Evolutionary conservation across 1,140 invertebrate genomes (phyloP), one percentile per base, ranked within the genome.

Genomic region (Diachasmimorpha longicaudata): DNA sequence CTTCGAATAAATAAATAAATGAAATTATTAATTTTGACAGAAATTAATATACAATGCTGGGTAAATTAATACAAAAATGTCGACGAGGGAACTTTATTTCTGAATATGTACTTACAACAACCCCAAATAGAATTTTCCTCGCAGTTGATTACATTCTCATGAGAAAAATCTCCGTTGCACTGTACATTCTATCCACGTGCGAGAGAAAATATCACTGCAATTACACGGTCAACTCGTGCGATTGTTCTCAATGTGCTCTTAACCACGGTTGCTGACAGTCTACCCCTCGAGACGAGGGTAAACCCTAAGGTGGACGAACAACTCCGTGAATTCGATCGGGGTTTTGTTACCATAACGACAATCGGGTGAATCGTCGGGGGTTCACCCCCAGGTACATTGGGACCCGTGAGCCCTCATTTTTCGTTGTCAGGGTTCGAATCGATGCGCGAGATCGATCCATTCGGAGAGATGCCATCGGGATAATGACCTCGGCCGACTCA

Each of bases 271-370:
- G 10, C 9, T 9, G 58, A 25, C 21, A 23, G 10, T 63, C 58
- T 63, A 63, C 23, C 4, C n/a, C 14, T 55, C 10, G 21, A 63
- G 23, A 63, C 58, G 19, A 63, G 21, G 21, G 58, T 63, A 23
- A 63, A 63, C 58, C 58, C 58, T 63, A 63, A 63, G 58, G 58
- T 63, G 58, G 58, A 13, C 52, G n/a, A 19, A 58, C 31, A 58
- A 21, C 58, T 63, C 23, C 58, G 58, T 63, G 13, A 63, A 63
- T 63, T 63, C 58, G 58, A 63, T 63, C 58, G 58, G 58, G n/a
- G 14, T 63, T 63, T 23, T 25, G 58, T 63, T 63, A 14, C 58
- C 58, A 63, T 63, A 63, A 25, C 58, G 10, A 63, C 58, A 25
- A 63, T 63, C 58, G 58, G 14, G 39, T 0, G 21, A 58, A 63